phyloP scores from a whole-genome alignment of 2,888 invertebrate species.

The Tethea ocularis region DNA sequence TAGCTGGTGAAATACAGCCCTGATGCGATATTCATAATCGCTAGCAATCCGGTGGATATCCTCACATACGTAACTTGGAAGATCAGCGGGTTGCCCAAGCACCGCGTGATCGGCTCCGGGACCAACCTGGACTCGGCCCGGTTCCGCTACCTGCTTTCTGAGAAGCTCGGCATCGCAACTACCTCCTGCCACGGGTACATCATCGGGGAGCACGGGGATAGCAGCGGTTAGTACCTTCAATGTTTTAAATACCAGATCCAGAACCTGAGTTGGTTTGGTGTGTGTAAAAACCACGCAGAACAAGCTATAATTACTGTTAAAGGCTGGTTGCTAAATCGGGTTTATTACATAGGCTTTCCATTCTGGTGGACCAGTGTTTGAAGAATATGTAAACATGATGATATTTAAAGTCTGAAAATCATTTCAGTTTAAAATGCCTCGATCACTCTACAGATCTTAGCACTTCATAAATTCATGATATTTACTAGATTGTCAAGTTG shows the following conservation, averaged over 20 bases:
- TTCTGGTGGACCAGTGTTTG: too few relatives aligned
- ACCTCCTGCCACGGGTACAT: slow-evolving; percentile 96
- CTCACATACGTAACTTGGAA: slow-evolving; percentile 98
- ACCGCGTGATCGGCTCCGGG: slow-evolving; percentile 95
- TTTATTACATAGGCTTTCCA: background rate
- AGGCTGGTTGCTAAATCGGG: too few relatives aligned
- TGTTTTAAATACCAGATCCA: too few relatives aligned
- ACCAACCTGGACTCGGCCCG: slow-evolving; percentile 96
- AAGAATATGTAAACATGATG: too few relatives aligned
- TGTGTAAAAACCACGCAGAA: too few relatives aligned
- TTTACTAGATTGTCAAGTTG: too few relatives aligned
- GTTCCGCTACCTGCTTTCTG: slow-evolving; percentile 94
- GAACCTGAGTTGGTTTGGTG: too few relatives aligned
- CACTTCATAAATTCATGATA: too few relatives aligned
- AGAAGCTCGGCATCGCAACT: slow-evolving; percentile 91
- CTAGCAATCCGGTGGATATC: slow-evolving; percentile 96
- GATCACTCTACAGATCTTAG: too few relatives aligned
- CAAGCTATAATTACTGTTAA: too few relatives aligned
- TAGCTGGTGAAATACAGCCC: slow-evolving; percentile 92
- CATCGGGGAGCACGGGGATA: slow-evolving; percentile 97
- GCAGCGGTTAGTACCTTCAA: slow-evolving; percentile 84
- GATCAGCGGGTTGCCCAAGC: slow-evolving; percentile 93
- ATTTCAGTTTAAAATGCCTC: too few relatives aligned
- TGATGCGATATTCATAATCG: slow-evolving; percentile 92
- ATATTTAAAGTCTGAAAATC: too few relatives aligned